Evolutionary conservation across 2,888 invertebrate genomes (phyloP), one percentile per base, ranked within the genome.

Genomic region (Tachina grossa): DNA sequence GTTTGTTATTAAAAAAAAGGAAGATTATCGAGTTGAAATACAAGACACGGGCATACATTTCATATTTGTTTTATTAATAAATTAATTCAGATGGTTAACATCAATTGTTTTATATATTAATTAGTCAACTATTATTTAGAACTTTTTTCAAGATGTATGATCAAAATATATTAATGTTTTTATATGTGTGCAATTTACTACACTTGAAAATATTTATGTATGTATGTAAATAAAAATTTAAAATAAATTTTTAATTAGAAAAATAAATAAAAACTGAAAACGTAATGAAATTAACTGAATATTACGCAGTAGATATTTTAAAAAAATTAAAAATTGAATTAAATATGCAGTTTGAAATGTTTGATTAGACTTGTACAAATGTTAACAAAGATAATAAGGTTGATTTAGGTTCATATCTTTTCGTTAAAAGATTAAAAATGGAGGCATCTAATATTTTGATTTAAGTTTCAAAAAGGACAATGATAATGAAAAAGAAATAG

Each of bases 371-470:
- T 41, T 43, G 45, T 77, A 74, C 10, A 72, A 49, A 66, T 45
- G 72, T 83, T 78, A 84, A 84, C 74, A 80, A 80, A 79, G 31
- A 31, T 31, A 61, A 53, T 57, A 45, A 71, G 39, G 9, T 22
- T 55, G 53, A 43, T 63, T 81, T 74, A 59, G 49, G 14, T 71
- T 75, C 8, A 43, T 69, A 51, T 69, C 53, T 61, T 61, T 51
- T 57, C n/a, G 61, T 69, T 79, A 69, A 75, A 74, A 81, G 55
- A 72, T 43, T 84, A 72, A 55, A 59, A 72, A 71, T 80, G 65
- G 75, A 80, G 84, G 84, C 84, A 84, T 79, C 49, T 79, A 65
- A 84, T 68, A 77, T 81, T 84, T 84, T 80, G 80, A 84, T 84
- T 81, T 81, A 3, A 81, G 80, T 84, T 84, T 77, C 77, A 49